Evolutionary conservation across 2,888 invertebrate species (phyloP).

Genomic region (Teleogryllus oceanicus): DNA sequence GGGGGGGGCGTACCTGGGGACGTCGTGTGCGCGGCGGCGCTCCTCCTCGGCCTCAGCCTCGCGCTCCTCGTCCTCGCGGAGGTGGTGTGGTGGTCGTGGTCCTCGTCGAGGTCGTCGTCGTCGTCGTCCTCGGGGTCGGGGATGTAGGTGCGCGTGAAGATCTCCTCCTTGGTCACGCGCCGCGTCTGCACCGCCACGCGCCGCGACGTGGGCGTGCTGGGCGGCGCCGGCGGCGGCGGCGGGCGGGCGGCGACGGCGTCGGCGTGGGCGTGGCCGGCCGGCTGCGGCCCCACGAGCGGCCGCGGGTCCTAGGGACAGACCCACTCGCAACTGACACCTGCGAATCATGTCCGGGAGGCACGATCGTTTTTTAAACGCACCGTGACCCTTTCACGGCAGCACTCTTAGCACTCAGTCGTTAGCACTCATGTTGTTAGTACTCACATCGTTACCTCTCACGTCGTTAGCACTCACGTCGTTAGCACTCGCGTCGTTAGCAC

Average conservation of each 20-base stretch:
- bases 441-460: too few relatives aligned
- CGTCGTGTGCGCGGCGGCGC: background rate
- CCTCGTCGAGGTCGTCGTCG: constrained; percentile 29
- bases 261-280: background rate
- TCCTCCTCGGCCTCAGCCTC: constrained; percentile 27
- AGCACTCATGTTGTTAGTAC: too few relatives aligned
- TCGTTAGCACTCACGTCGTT: too few relatives aligned
- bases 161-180: constrained; percentile 42
- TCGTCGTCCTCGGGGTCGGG: constrained; percentile 34
- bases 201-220: background rate
- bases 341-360: too few relatives aligned
- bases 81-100: background rate
- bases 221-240: background rate
- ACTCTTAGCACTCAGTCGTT: too few relatives aligned
- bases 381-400: too few relatives aligned
- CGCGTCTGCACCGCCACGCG: constrained; percentile 40
- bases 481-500: too few relatives aligned
- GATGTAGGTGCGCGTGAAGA: constrained; percentile 41
- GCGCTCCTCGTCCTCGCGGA: background rate
- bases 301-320: background rate
- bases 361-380: too few relatives aligned
- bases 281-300: background rate
- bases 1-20: too few relatives aligned
- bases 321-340: too few relatives aligned
- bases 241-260: background rate